Evolutionary conservation across 2,888 invertebrate species (phyloP).

Genomic region (Phlogophora meticulosa): DNA sequence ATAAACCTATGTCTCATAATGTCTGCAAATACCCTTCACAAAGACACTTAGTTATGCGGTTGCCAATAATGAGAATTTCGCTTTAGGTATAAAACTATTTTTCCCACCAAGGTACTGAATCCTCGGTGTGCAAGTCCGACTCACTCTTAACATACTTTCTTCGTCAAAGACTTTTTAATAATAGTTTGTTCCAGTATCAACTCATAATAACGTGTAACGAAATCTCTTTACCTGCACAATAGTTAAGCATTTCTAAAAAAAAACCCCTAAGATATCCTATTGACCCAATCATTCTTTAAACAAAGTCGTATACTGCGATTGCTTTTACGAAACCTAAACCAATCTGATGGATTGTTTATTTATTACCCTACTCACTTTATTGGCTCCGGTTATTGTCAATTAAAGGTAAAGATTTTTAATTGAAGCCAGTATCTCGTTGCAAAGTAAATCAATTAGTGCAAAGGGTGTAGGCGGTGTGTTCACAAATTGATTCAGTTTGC

Average conservation of each 20-base stretch:
- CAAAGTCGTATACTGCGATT: constrained; percentile 19
- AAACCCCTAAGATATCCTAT: too few species aligned
- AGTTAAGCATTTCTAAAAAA: too few species aligned
- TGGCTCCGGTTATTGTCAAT: constrained; percentile 78
- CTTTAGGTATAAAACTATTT: too few species aligned
- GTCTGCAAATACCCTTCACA: too few species aligned
- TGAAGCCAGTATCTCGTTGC: constrained; percentile 83
- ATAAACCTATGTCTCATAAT: too few species aligned
- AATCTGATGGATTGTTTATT: constrained; percentile 64
- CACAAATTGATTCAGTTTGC: constrained; percentile 80
- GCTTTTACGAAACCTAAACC: constrained; percentile 36
- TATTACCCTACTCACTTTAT: constrained; percentile 71
- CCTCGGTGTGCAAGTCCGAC: too few species aligned
- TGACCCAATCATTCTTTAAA: not conserved
- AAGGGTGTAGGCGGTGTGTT: constrained; percentile 75
- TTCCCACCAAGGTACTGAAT: too few species aligned
- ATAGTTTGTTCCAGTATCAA: too few species aligned
- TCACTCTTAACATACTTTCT: too few species aligned
- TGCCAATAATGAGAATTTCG: too few species aligned
- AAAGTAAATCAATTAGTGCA: constrained; percentile 89
- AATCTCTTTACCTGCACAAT: not conserved
- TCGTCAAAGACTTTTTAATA: not conserved
- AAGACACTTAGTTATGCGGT: too few species aligned
- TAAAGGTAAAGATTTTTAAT: constrained; percentile 84
- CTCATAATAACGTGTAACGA: not conserved